Evolutionary conservation across 64 coral and sea anemone genomes (phyloP).

Genomic region (Orbicella faveolata): DNA sequence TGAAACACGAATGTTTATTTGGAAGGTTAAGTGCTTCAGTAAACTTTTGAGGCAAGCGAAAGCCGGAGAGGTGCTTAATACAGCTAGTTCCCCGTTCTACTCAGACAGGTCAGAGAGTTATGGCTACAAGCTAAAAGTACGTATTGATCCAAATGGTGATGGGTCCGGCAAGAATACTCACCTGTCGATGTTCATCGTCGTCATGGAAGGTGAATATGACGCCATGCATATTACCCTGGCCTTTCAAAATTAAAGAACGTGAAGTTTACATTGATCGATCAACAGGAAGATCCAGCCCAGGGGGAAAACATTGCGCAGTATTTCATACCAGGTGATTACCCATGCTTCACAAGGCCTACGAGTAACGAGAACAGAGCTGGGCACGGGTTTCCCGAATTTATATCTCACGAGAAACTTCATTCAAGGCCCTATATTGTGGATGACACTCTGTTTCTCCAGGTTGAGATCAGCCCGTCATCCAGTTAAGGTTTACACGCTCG

Average conservation of each 20-base stretch:
- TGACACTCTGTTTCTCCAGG: conserved; percentile 5
- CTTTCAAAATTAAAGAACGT: background rate
- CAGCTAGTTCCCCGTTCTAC: background rate
- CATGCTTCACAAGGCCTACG: background rate
- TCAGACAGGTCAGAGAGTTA: background rate
- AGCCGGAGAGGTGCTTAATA: background rate
- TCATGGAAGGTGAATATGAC: conserved; percentile 26
- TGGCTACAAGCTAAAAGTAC: background rate
- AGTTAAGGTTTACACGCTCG: background rate
- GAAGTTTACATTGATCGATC: background rate
- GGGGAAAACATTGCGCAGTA: background rate
- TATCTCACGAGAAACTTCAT: background rate
- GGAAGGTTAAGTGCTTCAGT: background rate
- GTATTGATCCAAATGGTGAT: background rate
- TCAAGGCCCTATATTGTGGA: background rate
- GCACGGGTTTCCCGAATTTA: background rate
- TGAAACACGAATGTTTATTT: background rate
- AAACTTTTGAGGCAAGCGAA: background rate
- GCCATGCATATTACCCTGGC: background rate
- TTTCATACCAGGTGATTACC: too few relatives aligned
- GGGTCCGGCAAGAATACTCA: background rate
- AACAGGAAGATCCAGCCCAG: background rate
- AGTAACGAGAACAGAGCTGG: background rate
- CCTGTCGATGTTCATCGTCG: background rate
- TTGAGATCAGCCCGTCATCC: background rate